Conservation (phyloP, 1,140 invertebrate species). For the Ctenoplectra terminalis region DNA sequence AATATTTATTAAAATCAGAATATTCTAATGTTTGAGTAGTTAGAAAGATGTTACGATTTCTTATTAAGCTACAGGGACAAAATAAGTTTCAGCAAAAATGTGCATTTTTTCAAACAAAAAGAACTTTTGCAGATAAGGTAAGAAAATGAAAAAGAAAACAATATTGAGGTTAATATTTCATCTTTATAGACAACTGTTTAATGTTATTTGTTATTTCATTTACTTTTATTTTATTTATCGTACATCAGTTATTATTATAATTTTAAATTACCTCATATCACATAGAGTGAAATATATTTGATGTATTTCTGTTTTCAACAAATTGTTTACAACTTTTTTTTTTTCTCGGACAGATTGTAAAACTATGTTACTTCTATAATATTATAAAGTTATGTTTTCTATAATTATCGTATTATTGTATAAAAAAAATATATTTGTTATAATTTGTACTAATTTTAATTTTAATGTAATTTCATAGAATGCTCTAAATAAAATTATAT, state of each 20-base stretch:
- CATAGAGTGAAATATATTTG: too few relatives aligned
- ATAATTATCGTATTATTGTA: too few relatives aligned
- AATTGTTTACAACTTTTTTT: too few relatives aligned
- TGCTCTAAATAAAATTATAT: background rate
- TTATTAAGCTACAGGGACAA: background rate
- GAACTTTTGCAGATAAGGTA: slow-evolving; percentile 22
- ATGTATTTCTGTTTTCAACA: too few relatives aligned
- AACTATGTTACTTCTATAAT: too few relatives aligned
- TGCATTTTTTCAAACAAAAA: background rate
- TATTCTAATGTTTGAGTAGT: background rate
- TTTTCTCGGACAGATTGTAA: too few relatives aligned
- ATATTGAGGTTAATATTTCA: slow-evolving; percentile 11
- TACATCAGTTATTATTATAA: background rate
- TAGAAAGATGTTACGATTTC: background rate
- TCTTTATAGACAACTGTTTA: background rate
- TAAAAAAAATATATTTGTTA: too few relatives aligned
- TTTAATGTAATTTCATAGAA: background rate
- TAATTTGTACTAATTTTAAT: too few relatives aligned
- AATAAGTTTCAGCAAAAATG: background rate
- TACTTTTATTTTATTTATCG: background rate
- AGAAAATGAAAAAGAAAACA: background rate
- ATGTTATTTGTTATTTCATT: background rate
- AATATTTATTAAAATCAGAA: background rate
- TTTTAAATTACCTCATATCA: background rate
- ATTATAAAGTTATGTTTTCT: too few relatives aligned